Evolutionary conservation across 1,140 invertebrate genomes (phyloP).

Genomic region (Littorina saxatilis): DNA sequence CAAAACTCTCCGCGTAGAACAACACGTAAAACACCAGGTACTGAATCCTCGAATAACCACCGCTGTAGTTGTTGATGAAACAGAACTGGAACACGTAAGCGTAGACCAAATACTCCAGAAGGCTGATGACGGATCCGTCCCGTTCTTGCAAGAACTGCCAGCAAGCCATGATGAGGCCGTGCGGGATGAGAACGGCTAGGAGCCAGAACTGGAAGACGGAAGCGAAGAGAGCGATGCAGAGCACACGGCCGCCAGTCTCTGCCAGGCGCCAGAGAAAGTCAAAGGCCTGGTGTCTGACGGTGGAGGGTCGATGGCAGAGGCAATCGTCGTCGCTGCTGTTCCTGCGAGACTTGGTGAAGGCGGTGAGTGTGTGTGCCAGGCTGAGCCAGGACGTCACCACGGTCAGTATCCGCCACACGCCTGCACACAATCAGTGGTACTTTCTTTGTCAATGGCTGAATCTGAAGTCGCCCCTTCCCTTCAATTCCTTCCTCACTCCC

Average conservation of each 20-base stretch:
- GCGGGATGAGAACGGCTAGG: constrained; percentile 75
- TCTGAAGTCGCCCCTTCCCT: too few relatives aligned
- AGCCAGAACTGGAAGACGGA: constrained; percentile 76
- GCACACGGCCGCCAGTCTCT: constrained; percentile 82
- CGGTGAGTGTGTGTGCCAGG: too few relatives aligned
- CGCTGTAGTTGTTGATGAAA: constrained; percentile 83
- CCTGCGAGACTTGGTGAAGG: too few relatives aligned
- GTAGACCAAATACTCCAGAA: background rate
- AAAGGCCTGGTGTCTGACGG: constrained; percentile 73
- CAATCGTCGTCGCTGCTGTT: too few relatives aligned
- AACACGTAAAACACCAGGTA: constrained; percentile 81
- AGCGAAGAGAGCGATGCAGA: constrained; percentile 78
- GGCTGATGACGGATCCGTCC: background rate
- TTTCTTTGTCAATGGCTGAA: too few relatives aligned
- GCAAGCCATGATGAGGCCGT: constrained; percentile 85
- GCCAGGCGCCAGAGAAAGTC: constrained; percentile 81
- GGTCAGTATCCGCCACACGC: too few relatives aligned
- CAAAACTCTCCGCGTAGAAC: constrained; percentile 80
- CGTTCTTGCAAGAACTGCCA: constrained; percentile 76
- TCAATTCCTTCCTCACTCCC: too few relatives aligned
- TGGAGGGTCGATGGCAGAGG: too few relatives aligned
- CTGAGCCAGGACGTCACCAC: too few relatives aligned
- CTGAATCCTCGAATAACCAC: constrained; percentile 80
- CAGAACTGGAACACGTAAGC: constrained; percentile 75
- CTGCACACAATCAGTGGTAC: too few relatives aligned